Conservation (phyloP, 2,888 invertebrate genomes). For the Catocala sponsa region DNA sequence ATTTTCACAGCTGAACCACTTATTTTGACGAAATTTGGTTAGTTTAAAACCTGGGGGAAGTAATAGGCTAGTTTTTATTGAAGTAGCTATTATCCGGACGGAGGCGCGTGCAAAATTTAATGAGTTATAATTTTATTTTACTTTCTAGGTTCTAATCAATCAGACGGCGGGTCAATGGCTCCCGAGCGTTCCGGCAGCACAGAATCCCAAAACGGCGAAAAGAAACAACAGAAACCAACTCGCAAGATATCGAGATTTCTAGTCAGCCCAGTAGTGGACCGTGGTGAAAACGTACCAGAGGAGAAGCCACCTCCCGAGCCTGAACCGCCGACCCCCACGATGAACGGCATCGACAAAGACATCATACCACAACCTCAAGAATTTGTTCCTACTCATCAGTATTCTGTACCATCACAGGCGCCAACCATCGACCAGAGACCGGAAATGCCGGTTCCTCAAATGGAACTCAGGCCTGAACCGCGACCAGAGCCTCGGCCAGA, state of each 20-base stretch:
- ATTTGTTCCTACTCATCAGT: conserved; percentile 74
- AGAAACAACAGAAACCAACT: conserved; percentile 85
- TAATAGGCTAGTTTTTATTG: too few species aligned
- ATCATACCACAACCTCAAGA: conserved; percentile 43
- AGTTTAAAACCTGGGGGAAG: too few species aligned
- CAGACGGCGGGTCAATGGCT: conserved; percentile 77
- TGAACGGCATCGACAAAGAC: conserved; percentile 69
- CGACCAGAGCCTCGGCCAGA: conserved; percentile 4
- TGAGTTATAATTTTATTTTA: not conserved
- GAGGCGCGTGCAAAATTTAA: too few species aligned
- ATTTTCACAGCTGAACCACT: too few species aligned
- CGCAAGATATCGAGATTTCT: conserved; percentile 94
- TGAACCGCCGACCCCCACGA: conserved; percentile 47
- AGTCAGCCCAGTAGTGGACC: conserved; percentile 93
- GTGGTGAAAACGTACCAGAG: conserved; percentile 72
- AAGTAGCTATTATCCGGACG: too few species aligned
- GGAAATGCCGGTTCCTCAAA: conserved; percentile 41
- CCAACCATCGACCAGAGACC: conserved; percentile 55
- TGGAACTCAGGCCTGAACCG: conserved; percentile 40
- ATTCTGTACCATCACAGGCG: conserved; percentile 63
- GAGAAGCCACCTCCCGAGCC: conserved; percentile 41
- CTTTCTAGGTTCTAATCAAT: conserved; percentile 79
- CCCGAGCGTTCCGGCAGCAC: conserved; percentile 76
- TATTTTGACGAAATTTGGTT: too few species aligned
- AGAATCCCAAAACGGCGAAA: conserved; percentile 76